Base-by-base conservation (phyloP, 2,797 vertebrate species). In the Schizothorax lantsangensis region DNA sequence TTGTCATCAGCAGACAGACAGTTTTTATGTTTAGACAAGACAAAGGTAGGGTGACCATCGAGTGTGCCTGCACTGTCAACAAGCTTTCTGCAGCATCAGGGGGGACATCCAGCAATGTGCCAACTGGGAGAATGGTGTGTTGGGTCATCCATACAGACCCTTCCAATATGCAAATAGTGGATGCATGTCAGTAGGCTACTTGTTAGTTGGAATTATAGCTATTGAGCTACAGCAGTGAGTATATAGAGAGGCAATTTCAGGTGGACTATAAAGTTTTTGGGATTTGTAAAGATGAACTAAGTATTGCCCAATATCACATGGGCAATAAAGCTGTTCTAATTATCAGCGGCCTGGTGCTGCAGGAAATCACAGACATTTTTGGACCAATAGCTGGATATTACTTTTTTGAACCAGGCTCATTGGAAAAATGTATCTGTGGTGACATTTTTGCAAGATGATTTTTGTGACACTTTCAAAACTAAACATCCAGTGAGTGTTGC, bases 21-120 rank as follows among this genome's bases (percentile, higher is more conserved):
- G 59, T 33, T 72, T 90, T 90, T 91, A 89, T 92, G 92, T 89
- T 90, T 89, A 88, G 82, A 84, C 4, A 40, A 88, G 79, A 91
- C 85, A 90, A 87, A 82, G 87, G 64, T 84, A 89, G 81, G 72
- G 49, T 5, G 8, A 75, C 11, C 36, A 5, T 69, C 10, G 36
- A 84, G 72, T 86, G 83, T 89, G 88, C 33, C 79, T 88, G 82
- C 47, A 90, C 83, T 90, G 84, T 89, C 92, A 93, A 93, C 47
- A 88, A 68, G 75, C 49, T 72, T 49, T 79, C 23, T 83, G 45
- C 26, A 83, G 45, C 75, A 86, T 43, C 45, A 71, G 17, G 12
- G 30, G 21, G n/a, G 12, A 57, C 62, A 12, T 45, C 45, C 15
- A 54, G 38, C 43, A 72, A 69, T 43, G 23, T 89, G 72, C 26